These are phyloP conservation scores for Brachypodius melanocephalos DNA, from an alignment of 2,113 vertebrate genomes.

Conservation along the genomic window DNA sequence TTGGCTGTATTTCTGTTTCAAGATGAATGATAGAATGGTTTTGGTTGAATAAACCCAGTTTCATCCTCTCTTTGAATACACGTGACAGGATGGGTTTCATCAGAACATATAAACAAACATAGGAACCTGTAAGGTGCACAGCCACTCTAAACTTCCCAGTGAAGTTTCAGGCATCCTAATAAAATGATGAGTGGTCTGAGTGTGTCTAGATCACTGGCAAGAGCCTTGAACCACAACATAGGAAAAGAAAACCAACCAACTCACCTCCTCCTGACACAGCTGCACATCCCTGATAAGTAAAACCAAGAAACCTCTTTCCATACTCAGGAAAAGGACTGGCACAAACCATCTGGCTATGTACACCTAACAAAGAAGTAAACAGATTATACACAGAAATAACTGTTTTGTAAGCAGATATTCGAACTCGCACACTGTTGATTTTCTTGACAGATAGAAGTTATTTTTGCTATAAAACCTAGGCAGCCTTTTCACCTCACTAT, in stretches of 20 bases:
- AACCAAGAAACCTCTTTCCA: not conserved
- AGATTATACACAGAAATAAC: not conserved
- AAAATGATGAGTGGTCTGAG: not conserved
- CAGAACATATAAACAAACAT: not conserved
- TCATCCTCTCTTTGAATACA: not conserved
- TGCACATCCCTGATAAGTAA: not conserved
- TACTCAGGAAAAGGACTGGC: not conserved
- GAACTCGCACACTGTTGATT: not conserved
- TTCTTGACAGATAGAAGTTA: not conserved
- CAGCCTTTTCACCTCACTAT: not conserved
- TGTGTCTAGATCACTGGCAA: not conserved
- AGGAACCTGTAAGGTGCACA: not conserved
- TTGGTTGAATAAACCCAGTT: not conserved
- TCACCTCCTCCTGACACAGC: not conserved
- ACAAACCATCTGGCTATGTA: not conserved
- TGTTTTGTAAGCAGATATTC: not conserved
- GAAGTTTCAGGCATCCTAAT: not conserved
- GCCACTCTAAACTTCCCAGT: not conserved
- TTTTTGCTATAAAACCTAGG: not conserved
- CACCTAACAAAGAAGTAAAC: not conserved
- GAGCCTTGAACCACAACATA: not conserved
- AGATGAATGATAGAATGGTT: not conserved
- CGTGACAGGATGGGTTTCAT: accelerated
- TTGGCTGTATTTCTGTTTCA: not conserved
- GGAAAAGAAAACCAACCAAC: not conserved